Evolutionary conservation across 2,888 invertebrate genomes (phyloP).

Genomic region (Alcis repandata): DNA sequence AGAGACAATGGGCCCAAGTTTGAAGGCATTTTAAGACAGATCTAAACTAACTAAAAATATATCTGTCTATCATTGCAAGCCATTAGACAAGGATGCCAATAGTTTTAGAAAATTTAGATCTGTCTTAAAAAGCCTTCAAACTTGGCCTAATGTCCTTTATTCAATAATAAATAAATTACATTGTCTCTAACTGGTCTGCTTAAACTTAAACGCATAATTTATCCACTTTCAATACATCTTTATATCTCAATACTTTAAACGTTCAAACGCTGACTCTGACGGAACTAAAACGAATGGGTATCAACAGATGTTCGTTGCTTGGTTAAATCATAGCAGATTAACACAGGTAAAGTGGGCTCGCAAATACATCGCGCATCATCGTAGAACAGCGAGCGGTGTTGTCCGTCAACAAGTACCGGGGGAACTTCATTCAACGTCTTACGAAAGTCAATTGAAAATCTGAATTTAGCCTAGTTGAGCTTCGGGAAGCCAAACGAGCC

Average conservation of each 20-base stretch:
- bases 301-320: slow-evolving; percentile 3
- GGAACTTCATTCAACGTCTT: slow-evolving; percentile 73
- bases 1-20: no score
- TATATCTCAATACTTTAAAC: not conserved
- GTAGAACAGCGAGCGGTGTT: slow-evolving; percentile 38
- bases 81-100: no score
- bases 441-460: slow-evolving; percentile 77
- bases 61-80: no score
- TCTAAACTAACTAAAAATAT: no score
- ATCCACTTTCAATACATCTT: slow-evolving; percentile 7
- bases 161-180: no score
- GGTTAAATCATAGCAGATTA: slow-evolving; percentile 33
- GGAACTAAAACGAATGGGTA: not conserved
- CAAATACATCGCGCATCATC: slow-evolving; percentile 34
- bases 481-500: slow-evolving; percentile 56
- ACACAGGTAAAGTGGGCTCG: slow-evolving; percentile 30
- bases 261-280: slow-evolving; percentile 1
- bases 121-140: no score
- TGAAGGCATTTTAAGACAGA: no score
- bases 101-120: no score
- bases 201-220: no score
- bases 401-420: slow-evolving; percentile 55
- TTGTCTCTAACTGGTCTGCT: no score
- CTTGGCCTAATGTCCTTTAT: no score
- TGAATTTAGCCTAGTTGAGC: slow-evolving; percentile 71